Evolutionary conservation across 2,888 invertebrate genomes (phyloP), one percentile per base, ranked within the genome.

Genomic region (Pseudococcus longispinus): DNA sequence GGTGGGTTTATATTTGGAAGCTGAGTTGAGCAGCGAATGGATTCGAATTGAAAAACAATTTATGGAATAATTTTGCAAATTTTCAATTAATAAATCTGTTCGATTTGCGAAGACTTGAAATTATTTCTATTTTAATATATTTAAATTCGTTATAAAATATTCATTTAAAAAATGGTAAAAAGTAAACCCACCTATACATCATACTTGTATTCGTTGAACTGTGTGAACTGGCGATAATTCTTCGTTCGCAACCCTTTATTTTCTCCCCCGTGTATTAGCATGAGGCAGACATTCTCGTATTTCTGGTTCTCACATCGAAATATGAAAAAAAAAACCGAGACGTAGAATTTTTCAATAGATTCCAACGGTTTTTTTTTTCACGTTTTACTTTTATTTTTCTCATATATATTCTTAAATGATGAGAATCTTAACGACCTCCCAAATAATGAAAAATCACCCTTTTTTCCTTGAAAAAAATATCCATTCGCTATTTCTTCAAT

Each of bases 361-460:
- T 86, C 60, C 80, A 80, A 86, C 86, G 86, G 86, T 86, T 86
- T 86, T 84, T 86, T 84, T 85, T 77, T 80, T 86, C 86, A 46
- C 55, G 44, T 70, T 74, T 74, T 42, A 29, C 32, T 74, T 42
- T 70, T 60, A 55, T 84, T 55, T 84, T 84, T 84, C 84, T 84
- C 85, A 85, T 85, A 74, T 85, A 85, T 86, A 86, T 80, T 86
- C 86, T 86, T 86, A 86, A 86, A 86, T 86, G 86, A 86, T 86
- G 86, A 74, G 86, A 86, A 86, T 86, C 86, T 86, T 80, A 86
- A 85, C 85, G 85, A 85, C 86, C 86, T 77, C 44, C 51, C 44
- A 46, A 86, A 86, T 86, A 86, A 86, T 86, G 80, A 86, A 86
- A 86, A 86, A 86, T 84, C 84, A 84, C 84, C 84, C 84, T 84